A percentile compares a stretch with the other conserved stretches of the same genome.
Conservation (phyloP, 2,888 invertebrate genomes). For the Myopa tessellatipennis region DNA sequence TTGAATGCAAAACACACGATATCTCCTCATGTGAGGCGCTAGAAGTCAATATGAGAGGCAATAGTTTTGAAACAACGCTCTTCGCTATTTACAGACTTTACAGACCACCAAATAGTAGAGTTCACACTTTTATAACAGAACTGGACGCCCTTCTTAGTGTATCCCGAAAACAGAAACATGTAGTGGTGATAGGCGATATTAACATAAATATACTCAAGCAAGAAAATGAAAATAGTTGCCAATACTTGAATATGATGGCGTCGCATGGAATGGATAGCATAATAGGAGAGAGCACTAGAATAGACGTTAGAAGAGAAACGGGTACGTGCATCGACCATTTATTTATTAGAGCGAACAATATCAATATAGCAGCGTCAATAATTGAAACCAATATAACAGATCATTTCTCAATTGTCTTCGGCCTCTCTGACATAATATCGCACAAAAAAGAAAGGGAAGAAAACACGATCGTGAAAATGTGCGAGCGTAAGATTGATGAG, state of each 20-base stretch:
- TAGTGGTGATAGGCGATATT: neutral
- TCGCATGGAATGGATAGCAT: neutral
- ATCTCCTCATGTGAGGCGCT: neutral
- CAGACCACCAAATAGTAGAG: neutral
- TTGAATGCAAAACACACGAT: neutral
- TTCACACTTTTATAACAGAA: neutral
- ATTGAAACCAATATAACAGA: neutral
- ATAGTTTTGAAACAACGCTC: neutral
- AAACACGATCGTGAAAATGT: too few species aligned
- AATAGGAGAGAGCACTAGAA: neutral
- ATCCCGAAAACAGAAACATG: neutral
- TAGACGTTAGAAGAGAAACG: too few species aligned
- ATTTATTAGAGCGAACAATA: neutral
- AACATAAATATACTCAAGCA: neutral
- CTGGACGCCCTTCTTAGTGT: neutral
- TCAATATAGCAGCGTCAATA: neutral
- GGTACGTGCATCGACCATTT: neutral
- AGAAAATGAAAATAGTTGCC: neutral
- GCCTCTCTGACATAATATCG: too few species aligned
- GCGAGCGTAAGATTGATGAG: too few species aligned
- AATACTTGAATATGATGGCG: neutral
- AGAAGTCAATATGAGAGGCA: neutral
- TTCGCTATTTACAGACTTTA: constrained; percentile 6
- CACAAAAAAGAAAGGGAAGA: too few species aligned
- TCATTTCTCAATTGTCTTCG: too few species aligned